These are phyloP conservation scores for Rhinolophus ferrumequinum DNA, from an alignment of 2,113 vertebrate species.

Conservation along the genomic window DNA sequence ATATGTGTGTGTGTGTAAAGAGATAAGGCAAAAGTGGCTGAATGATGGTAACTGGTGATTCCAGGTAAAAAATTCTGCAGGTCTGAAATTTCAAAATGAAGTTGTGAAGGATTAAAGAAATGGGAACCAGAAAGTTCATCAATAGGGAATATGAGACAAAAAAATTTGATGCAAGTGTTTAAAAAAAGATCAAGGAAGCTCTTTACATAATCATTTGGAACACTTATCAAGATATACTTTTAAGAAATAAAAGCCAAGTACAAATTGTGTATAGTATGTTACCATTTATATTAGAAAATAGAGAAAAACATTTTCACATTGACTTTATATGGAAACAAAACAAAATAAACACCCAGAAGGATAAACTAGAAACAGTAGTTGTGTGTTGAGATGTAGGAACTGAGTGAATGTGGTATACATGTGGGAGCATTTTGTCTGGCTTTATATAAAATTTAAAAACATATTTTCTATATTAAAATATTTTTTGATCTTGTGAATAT, in stretches of 20 bases:
- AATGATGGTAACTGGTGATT: neutral
- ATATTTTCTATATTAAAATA: neutral
- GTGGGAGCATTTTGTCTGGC: neutral
- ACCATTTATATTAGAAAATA: neutral
- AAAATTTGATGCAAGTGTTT: neutral
- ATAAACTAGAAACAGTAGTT: neutral
- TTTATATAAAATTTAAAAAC: neutral
- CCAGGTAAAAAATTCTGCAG: neutral
- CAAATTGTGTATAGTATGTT: neutral
- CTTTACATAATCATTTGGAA: neutral
- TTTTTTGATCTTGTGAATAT: neutral
- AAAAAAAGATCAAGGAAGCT: neutral
- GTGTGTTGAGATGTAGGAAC: neutral
- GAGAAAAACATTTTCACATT: conserved; percentile 28
- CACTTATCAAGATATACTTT: neutral
- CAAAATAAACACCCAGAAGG: neutral
- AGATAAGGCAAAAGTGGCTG: neutral
- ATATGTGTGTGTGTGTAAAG: neutral
- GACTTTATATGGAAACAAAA: neutral
- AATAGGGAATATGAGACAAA: neutral
- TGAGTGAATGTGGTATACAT: neutral
- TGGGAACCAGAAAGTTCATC: neutral
- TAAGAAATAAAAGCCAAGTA: conserved; percentile 3
- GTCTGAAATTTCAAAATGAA: conserved; percentile 43
- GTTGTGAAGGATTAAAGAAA: neutral